A percentile compares a stretch with the other conserved stretches of the same genome.
Conservation (phyloP, 1,140 invertebrate species). For the Zaprionus vittiger region DNA sequence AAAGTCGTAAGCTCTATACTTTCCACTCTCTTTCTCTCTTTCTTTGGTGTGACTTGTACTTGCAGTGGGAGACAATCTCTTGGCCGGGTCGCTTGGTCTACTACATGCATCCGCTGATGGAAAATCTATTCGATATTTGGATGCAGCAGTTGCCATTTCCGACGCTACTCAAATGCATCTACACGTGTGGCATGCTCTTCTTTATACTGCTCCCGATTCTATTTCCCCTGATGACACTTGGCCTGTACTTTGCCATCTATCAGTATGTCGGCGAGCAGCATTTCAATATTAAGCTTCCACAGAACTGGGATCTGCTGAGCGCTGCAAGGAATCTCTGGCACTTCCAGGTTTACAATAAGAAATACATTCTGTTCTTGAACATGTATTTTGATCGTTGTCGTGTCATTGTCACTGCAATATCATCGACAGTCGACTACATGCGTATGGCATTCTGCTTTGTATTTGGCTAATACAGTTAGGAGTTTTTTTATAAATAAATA, state of each 20-base stretch:
- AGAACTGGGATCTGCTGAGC: constrained; percentile 47
- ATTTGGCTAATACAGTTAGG: constrained; percentile 33
- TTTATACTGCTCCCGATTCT: constrained; percentile 61
- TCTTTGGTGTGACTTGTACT: background rate
- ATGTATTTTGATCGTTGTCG: constrained; percentile 72
- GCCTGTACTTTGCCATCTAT: constrained; percentile 53
- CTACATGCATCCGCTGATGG: constrained; percentile 66
- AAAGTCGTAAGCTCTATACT: constrained; percentile 44
- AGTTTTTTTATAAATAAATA: background rate
- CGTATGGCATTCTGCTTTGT: constrained; percentile 63
- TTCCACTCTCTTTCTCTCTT: background rate
- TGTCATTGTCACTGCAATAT: constrained; percentile 63
- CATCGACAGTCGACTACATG: constrained; percentile 67
- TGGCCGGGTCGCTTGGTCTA: constrained; percentile 54
- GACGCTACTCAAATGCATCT: constrained; percentile 57
- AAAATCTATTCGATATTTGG: constrained; percentile 61
- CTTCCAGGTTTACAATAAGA: constrained; percentile 61
- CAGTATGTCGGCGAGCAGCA: constrained; percentile 58
- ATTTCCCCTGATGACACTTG: constrained; percentile 50
- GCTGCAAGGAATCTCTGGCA: constrained; percentile 31
- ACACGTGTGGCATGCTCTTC: constrained; percentile 53
- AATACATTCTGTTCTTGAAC: constrained; percentile 55
- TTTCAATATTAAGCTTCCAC: constrained; percentile 10
- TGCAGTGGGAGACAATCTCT: constrained; percentile 52
- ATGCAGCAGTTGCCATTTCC: constrained; percentile 69